Conservation (phyloP, 37 sponge, comb jelly and placozoan genomes). For the Petrosia ficiformis region DNA sequence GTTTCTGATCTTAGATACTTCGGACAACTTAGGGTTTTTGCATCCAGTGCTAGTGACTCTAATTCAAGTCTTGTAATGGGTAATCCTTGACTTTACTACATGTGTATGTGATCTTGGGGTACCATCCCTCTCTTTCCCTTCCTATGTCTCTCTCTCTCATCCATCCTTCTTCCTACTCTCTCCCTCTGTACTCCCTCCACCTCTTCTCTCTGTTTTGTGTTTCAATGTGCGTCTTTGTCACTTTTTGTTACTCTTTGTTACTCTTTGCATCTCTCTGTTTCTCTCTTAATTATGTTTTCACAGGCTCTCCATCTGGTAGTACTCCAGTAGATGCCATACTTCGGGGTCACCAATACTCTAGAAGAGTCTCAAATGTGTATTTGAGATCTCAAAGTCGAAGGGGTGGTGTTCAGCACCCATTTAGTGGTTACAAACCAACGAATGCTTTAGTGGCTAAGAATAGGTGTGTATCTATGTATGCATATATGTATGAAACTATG, state of each 20-base stretch:
- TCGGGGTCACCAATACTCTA: slow-evolving; percentile 4
- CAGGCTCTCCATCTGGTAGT: slow-evolving; percentile 68
- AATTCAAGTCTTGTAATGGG: slow-evolving; percentile 59
- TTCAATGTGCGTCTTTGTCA: too few relatives aligned
- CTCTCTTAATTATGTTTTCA: neutral
- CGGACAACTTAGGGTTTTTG: slow-evolving; percentile 23
- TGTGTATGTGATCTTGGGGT: neutral
- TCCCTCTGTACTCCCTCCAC: too few relatives aligned
- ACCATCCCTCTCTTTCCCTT: too few relatives aligned
- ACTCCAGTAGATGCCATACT: slow-evolving; percentile 59
- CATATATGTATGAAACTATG: too few relatives aligned
- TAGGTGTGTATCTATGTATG: too few relatives aligned
- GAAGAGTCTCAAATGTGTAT: neutral
- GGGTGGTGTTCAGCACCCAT: neutral
- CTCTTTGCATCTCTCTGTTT: too few relatives aligned
- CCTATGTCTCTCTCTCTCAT: too few relatives aligned
- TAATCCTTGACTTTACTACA: slow-evolving; percentile 5
- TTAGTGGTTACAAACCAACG: too few relatives aligned
- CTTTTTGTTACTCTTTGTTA: too few relatives aligned
- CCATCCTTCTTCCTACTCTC: too few relatives aligned
- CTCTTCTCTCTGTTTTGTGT: too few relatives aligned
- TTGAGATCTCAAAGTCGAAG: neutral
- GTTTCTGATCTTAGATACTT: slow-evolving; percentile 68
- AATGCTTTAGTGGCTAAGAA: neutral
- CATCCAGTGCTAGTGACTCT: slow-evolving; percentile 57